Evolutionary conservation across 1,140 invertebrate genomes (phyloP).

Genomic region (Portunus trituberculatus): DNA sequence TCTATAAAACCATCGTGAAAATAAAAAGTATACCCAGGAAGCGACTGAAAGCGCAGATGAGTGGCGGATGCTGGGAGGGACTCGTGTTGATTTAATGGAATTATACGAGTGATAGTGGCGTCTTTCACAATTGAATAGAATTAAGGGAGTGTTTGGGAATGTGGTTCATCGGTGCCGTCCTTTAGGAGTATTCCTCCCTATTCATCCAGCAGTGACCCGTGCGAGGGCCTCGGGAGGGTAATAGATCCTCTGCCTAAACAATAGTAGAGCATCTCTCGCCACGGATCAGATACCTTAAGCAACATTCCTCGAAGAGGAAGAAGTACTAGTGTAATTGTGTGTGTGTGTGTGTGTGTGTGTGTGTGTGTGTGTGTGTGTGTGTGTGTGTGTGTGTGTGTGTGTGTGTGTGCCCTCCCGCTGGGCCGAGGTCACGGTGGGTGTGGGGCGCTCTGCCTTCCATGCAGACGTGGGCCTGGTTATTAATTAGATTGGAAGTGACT

Average conservation of each 20-base stretch:
- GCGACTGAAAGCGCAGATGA: conserved; percentile 45
- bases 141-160: conserved; percentile 39
- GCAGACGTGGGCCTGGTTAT: not conserved
- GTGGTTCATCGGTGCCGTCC: not conserved
- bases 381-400: not conserved
- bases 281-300: not conserved
- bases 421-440: no score
- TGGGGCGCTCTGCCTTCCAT: not conserved
- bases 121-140: conserved; percentile 44
- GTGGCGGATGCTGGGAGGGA: not conserved
- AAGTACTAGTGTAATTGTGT: not conserved
- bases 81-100: conserved; percentile 8
- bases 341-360: not conserved
- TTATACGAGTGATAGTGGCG: conserved; percentile 58
- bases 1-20: not conserved
- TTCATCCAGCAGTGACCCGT: not conserved
- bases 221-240: not conserved
- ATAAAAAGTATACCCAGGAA: conserved; percentile 40
- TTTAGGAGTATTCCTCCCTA: not conserved
- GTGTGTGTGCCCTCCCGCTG: no score
- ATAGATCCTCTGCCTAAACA: not conserved
- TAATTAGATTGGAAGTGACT: not conserved
- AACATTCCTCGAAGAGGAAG: not conserved
- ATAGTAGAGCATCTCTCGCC: not conserved
- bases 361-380: not conserved